These are phyloP conservation scores for Caprella mutica DNA, from an alignment of 2,888 invertebrate genomes.

Conservation along the genomic window DNA sequence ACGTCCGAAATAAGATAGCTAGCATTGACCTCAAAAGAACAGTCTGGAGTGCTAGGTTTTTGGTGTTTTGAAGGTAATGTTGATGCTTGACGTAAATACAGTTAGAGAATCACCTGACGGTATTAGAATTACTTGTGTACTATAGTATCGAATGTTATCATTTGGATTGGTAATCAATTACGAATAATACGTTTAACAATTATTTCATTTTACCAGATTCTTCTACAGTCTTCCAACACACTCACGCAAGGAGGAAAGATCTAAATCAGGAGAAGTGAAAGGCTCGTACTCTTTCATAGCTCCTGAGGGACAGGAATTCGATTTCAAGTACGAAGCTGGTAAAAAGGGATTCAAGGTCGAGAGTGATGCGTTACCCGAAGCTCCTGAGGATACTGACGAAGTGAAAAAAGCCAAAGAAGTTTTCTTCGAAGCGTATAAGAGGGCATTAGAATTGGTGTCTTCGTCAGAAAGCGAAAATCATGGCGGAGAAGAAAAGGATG, in stretches of 20 bases:
- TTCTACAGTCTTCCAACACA: constrained; percentile 33
- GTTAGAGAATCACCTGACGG: too few relatives aligned
- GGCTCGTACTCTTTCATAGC: constrained; percentile 44
- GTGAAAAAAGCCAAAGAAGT: constrained; percentile 28
- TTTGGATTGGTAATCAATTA: too few relatives aligned
- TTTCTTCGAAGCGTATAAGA: constrained; percentile 29
- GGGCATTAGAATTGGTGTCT: constrained; percentile 18
- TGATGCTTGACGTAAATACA: too few relatives aligned
- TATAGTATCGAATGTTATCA: too few relatives aligned
- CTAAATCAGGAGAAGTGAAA: constrained; percentile 42
- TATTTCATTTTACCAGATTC: too few relatives aligned
- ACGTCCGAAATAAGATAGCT: too few relatives aligned
- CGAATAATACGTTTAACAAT: too few relatives aligned
- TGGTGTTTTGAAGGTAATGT: too few relatives aligned
- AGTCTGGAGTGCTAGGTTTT: too few relatives aligned
- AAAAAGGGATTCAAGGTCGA: constrained; percentile 42
- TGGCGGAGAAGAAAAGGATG: constrained; percentile 9
- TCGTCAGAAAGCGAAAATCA: constrained; percentile 9
- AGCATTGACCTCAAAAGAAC: too few relatives aligned
- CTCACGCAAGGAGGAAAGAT: constrained; percentile 36
- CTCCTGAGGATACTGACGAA: constrained; percentile 30
- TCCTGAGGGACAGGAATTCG: constrained; percentile 42
- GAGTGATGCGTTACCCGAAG: constrained; percentile 39
- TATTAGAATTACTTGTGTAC: too few relatives aligned
- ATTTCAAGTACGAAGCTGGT: constrained; percentile 43